Percentiles rank a stretch among this genome's conserved stretches.
Conservation (phyloP, 2,797 vertebrate species). For the Babyrousa celebensis region DNA sequence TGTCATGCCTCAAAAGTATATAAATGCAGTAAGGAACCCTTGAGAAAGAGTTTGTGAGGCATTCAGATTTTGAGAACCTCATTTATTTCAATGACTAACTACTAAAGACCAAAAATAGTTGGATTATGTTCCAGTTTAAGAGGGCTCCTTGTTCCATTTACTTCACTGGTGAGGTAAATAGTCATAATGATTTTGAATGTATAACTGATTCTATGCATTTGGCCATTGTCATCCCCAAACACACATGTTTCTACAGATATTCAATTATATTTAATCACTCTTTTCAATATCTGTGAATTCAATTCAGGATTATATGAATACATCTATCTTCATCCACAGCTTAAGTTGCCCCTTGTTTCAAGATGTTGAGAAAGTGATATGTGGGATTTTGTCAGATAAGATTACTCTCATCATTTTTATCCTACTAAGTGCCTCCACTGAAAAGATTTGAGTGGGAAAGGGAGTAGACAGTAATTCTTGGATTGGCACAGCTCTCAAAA, state of each 20-base stretch:
- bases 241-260: constrained; percentile 27
- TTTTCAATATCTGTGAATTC: constrained; percentile 28
- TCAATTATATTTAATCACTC: constrained; percentile 41
- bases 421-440: background rate
- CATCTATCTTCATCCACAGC: background rate
- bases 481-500: constrained; percentile 34
- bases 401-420: constrained; percentile 38
- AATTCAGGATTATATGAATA: constrained; percentile 3
- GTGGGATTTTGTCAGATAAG: constrained; percentile 61
- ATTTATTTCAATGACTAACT: constrained; percentile 58
- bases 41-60: background rate
- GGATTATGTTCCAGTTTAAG: background rate
- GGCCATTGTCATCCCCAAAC: background rate
- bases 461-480: background rate
- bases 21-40: constrained; percentile 26
- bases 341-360: background rate
- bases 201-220: background rate
- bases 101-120: constrained; percentile 18
- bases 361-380: constrained; percentile 27
- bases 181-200: background rate
- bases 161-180: background rate
- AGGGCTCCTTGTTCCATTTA: background rate
- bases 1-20: background rate
- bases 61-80: constrained; percentile 36
- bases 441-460: background rate